Evolutionary conservation across 2,113 vertebrate genomes (phyloP).

Genomic region (Beaufortia kweichowensis): DNA sequence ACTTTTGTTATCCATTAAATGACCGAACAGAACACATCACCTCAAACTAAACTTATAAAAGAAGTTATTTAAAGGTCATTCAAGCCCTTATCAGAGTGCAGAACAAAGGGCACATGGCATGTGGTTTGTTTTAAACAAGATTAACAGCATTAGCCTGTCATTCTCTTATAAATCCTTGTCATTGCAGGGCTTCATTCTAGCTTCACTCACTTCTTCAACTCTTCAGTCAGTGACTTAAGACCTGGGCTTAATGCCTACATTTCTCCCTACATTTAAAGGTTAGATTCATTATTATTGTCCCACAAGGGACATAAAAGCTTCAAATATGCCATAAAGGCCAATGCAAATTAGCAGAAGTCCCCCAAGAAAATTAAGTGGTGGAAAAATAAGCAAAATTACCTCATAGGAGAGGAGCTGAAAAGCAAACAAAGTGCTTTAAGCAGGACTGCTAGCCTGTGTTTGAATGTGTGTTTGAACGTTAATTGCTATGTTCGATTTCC

Average conservation of each 20-base stretch:
- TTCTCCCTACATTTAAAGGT: conserved; percentile 24
- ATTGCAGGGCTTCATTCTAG: neutral
- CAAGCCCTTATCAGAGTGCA: neutral
- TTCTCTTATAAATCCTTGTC: neutral
- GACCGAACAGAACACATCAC: conserved; percentile 17
- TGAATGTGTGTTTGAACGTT: conserved; percentile 1
- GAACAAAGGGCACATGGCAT: conserved; percentile 13
- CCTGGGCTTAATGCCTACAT: conserved; percentile 10
- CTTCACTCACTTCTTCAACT: conserved; percentile 5
- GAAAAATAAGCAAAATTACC: conserved; percentile 23
- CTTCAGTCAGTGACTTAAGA: conserved; percentile 2
- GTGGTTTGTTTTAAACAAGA: neutral
- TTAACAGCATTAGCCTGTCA: neutral
- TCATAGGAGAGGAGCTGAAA: neutral
- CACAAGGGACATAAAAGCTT: neutral
- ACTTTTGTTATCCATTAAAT: neutral
- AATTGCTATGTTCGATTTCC: conserved; percentile 38
- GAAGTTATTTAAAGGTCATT: conserved; percentile 23
- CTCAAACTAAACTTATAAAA: neutral
- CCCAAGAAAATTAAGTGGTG: conserved; percentile 8
- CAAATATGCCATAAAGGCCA: conserved; percentile 28
- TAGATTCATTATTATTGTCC: conserved; percentile 27
- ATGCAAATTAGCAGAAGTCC: conserved; percentile 1
- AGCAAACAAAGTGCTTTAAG: neutral
- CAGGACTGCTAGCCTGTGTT: neutral